phyloP scores from a whole-genome alignment of 1,140 invertebrate species.

The Drosophila murphyi region DNA sequence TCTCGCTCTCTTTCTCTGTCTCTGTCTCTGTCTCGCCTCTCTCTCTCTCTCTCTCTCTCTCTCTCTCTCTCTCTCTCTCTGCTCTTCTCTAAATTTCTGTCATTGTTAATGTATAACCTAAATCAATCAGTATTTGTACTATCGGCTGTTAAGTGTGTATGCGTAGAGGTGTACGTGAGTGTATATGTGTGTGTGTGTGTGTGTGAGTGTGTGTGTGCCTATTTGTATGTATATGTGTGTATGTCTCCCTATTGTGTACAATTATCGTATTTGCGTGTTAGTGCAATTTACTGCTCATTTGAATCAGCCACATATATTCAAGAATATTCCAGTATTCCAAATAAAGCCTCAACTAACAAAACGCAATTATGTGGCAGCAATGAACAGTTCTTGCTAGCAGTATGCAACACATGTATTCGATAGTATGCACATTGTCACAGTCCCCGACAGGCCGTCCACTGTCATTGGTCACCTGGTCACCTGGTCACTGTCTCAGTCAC shows the following conservation, averaged over 20 bases:
- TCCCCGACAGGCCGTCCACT: conserved; percentile 7
- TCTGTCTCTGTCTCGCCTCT: conserved; percentile 8
- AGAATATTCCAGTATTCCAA: not conserved
- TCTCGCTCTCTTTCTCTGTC: conserved; percentile 9
- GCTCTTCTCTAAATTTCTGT: conserved; percentile 4
- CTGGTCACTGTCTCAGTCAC: conserved; percentile 31
- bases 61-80: conserved; percentile 1
- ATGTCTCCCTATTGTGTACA: conserved; percentile 1
- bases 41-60: conserved; percentile 2
- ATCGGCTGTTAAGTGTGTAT: conserved; percentile 32
- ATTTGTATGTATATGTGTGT: conserved; percentile 7
- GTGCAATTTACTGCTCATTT: conserved; percentile 12
- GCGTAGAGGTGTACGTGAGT: not conserved
- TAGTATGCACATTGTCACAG: conserved; percentile 29
- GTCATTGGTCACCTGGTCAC: conserved; percentile 23
- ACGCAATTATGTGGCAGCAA: not conserved
- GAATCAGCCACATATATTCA: not conserved
- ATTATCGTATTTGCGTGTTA: not conserved
- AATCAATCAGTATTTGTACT: conserved; percentile 47
- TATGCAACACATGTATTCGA: conserved; percentile 1
- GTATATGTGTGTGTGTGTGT: conserved; percentile 14
- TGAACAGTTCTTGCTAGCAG: conserved; percentile 29
- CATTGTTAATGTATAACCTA: conserved; percentile 24
- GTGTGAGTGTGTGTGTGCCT: not conserved
- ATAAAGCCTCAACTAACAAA: conserved; percentile 17